Conservation (phyloP, 1,140 invertebrate genomes). For the Lethrus apterus region DNA sequence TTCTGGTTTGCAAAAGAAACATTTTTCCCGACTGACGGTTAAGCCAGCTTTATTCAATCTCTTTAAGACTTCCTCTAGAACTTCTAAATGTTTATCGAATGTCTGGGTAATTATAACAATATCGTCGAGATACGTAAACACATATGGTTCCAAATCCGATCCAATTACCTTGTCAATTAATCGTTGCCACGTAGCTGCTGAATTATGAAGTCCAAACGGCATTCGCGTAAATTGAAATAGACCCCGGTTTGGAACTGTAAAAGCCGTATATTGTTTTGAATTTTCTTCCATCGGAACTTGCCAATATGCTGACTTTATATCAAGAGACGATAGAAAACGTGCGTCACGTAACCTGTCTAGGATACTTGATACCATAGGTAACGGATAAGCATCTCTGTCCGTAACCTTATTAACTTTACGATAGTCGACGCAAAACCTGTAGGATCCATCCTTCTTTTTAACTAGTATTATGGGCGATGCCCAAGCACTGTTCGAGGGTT, state of each 20-base stretch:
- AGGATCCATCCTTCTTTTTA: constrained; percentile 26
- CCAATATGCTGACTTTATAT: constrained; percentile 26
- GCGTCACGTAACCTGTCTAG: background rate
- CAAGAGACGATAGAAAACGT: constrained; percentile 3
- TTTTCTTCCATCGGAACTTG: constrained; percentile 23
- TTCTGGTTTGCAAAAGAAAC: constrained; percentile 22
- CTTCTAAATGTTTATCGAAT: constrained; percentile 23
- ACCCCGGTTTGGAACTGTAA: constrained; percentile 32
- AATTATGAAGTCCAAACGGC: constrained; percentile 42
- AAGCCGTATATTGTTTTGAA: constrained; percentile 36
- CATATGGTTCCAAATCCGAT: constrained; percentile 22
- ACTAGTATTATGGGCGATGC: constrained; percentile 29
- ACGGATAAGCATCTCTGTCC: too few relatives aligned
- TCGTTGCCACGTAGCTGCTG: constrained; percentile 25
- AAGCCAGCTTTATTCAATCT: constrained; percentile 21
- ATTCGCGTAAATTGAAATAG: constrained; percentile 37
- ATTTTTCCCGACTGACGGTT: constrained; percentile 27
- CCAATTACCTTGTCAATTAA: constrained; percentile 15
- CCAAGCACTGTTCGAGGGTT: constrained; percentile 26
- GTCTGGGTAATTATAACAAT: constrained; percentile 29
- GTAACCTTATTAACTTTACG: too few relatives aligned
- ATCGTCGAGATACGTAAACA: constrained; percentile 33
- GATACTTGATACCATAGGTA: too few relatives aligned
- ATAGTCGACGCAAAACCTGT: too few relatives aligned
- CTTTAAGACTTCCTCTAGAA: constrained; percentile 23